Evolutionary conservation across 2,888 invertebrate genomes (phyloP), one percentile per base, ranked within the genome.

Genomic region (Syritta pipiens): DNA sequence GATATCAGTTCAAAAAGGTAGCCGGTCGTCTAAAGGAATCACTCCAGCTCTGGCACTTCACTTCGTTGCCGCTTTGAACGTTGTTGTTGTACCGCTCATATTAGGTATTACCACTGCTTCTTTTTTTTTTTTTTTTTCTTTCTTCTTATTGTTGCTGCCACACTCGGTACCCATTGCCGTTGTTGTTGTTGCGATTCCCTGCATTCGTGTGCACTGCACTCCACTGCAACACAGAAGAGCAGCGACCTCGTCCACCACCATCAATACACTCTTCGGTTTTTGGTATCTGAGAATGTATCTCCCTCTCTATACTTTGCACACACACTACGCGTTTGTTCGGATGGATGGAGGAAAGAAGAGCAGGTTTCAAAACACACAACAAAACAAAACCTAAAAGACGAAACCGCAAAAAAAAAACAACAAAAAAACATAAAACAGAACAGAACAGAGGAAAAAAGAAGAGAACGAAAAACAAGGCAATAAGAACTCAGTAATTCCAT

Each of bases 51-150:
- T 62, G 49, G 74, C 62, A 74, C 79, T 79, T 79, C 72, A 79
- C 79, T 74, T 79, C 79, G 79, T 49, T 79, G 72, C 74, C 72
- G 74, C 79, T 79, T 79, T 79, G 79, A 79, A 74, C 60, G 42
- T 67, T 68, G 72, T 79, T 79, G 60, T 74, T 79, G 67, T 51
- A 57, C 62, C 57, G 72, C 72, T 67, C 57, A 57, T 72, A 72
- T 79, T 79, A 67, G 74, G 79, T 51, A 72, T 79, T 72, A 63
- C 72, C 9, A 62, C 60, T 49, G n/a, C 55, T 46, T 35, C 37
- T 55, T 57, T n/a, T 44, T 37, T 40, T 49, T 51, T 32, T 37
- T 40, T 26, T 49, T 57, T 48, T 46, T 35, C 28, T 44, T 48
- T 37, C n/a, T 49, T 49, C 59, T 60, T 51, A 26, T 26, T 71